Evolutionary conservation across 1,140 invertebrate genomes (phyloP), one percentile per base, ranked within the genome.

Genomic region (Grapholita molesta): DNA sequence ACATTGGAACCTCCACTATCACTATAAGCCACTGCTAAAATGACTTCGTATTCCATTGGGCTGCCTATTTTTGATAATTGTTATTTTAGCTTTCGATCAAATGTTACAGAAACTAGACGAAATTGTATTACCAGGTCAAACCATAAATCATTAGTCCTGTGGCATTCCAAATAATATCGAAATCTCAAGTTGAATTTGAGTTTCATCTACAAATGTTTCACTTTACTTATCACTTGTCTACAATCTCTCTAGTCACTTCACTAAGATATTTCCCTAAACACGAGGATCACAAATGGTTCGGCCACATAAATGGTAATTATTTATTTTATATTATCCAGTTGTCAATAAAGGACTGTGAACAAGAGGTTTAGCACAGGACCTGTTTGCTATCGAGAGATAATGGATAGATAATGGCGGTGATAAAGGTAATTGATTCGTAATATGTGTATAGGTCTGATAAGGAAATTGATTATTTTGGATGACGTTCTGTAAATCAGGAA

Each of bases 31-130:
- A 78, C 67, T 3, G 70, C 71, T 5, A 75, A 69, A 42, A 79
- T 69, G 15, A 80, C 66, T 72, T 80, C 69, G 33, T 52, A 75
- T 57, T 83, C 82, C 79, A 83, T 82, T 52, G 57, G 0, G n/a
- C 5, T 21, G 7, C n/a, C 5, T 48, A n/a, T n/a, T n/a, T n/a
- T n/a, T n/a, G n/a, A n/a, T n/a, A n/a, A n/a, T n/a, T n/a, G n/a
- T n/a, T n/a, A 9, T 48, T 21, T 21, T 21, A 48, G 35, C 35
- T n/a, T 15, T n/a, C 35, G 4, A 38, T 15, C 9, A 0, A 48
- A 8, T 5, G 8, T 21, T 21, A 48, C 42, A 48, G 6, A 7
- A 18, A 21, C 42, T 21, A 48, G 6, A 7, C 42, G 8, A 0
- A 48, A 18, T 21, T 48, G 42, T 48, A 9, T 21, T 8, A 48